These are phyloP conservation scores for Myotis daubentonii DNA, from an alignment of 2,797 vertebrate species.

Conservation along the genomic window DNA sequence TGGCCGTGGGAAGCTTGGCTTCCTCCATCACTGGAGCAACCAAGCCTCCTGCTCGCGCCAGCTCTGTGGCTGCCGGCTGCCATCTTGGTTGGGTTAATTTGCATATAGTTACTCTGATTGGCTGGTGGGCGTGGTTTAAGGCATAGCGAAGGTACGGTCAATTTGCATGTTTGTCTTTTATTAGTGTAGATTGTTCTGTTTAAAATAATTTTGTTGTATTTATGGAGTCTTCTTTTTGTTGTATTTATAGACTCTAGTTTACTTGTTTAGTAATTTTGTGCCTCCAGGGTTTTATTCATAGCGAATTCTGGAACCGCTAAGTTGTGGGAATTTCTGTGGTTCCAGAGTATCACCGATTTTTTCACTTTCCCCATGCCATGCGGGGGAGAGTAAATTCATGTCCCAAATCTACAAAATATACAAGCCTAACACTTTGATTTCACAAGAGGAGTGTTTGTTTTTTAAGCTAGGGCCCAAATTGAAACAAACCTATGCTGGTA, in stretches of 20 bases:
- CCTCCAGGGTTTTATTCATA: neutral
- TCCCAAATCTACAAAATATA: neutral
- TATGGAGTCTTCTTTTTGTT: neutral
- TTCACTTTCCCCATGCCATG: neutral
- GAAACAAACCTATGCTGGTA: neutral
- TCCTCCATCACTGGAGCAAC: too few relatives aligned
- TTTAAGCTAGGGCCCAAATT: neutral
- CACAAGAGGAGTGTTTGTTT: neutral
- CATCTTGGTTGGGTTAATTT: too few relatives aligned
- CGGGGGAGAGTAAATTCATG: neutral
- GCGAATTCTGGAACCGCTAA: neutral
- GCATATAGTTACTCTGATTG: too few relatives aligned
- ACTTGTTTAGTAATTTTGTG: neutral
- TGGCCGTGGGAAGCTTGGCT: too few relatives aligned
- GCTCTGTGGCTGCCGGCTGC: too few relatives aligned
- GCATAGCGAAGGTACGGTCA: too few relatives aligned
- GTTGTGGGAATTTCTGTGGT: neutral
- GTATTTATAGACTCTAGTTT: neutral
- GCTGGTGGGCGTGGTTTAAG: too few relatives aligned
- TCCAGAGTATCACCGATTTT: neutral
- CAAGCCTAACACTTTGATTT: neutral
- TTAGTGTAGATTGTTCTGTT: neutral
- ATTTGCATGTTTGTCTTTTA: too few relatives aligned
- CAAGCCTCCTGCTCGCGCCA: too few relatives aligned
- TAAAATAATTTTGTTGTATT: neutral